Evolutionary conservation across 2,888 invertebrate species (phyloP).

Genomic region (Agonopterix arenella): DNA sequence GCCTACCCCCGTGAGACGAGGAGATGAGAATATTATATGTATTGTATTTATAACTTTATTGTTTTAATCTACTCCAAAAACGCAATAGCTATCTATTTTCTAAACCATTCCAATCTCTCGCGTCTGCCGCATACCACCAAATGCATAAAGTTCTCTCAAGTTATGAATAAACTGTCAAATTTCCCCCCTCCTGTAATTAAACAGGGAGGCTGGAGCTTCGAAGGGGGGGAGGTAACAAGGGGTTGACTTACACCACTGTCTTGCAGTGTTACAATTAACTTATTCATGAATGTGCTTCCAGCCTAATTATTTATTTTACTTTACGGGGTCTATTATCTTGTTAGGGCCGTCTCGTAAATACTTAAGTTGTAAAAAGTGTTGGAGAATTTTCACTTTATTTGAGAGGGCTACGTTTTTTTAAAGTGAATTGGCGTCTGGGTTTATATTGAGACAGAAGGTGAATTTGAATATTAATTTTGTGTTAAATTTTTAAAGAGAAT

Average conservation of each 20-base stretch:
- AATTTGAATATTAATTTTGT: too few relatives aligned
- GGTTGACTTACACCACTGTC: slow-evolving; percentile 31
- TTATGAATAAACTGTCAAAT: slow-evolving; percentile 42
- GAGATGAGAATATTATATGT: too few relatives aligned
- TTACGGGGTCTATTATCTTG: slow-evolving; percentile 67
- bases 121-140: slow-evolving; percentile 6
- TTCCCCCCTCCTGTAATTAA: slow-evolving; percentile 45
- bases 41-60: too few relatives aligned
- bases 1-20: too few relatives aligned
- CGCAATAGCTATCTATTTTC: background rate
- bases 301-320: slow-evolving; percentile 73
- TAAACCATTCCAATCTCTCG: background rate
- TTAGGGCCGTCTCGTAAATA: slow-evolving; percentile 61
- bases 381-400: slow-evolving; percentile 17
- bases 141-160: slow-evolving; percentile 20
- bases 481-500: too few relatives aligned
- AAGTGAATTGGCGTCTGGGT: background rate
- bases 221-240: slow-evolving; percentile 2
- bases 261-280: slow-evolving; percentile 51
- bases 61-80: too few relatives aligned
- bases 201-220: slow-evolving; percentile 15
- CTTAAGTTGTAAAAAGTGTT: slow-evolving; percentile 35
- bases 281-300: slow-evolving; percentile 64
- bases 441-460: too few relatives aligned
- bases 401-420: background rate